Evolutionary conservation across 1,140 invertebrate genomes (phyloP).

Genomic region (Drosophila subpulchrella): DNA sequence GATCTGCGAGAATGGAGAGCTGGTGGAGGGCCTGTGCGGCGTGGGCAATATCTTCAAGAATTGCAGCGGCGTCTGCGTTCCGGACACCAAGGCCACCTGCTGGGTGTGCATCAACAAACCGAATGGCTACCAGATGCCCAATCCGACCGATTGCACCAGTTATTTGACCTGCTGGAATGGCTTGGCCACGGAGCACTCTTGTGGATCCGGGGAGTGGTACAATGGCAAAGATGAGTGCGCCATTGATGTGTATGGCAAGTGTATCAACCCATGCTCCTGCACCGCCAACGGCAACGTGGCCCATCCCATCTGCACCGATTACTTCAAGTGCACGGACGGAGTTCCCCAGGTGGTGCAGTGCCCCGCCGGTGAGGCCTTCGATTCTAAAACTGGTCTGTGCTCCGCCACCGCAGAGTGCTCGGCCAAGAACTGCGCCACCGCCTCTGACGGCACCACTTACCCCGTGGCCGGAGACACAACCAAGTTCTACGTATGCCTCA

Average conservation of each 20-base stretch:
- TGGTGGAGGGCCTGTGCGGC: slow-evolving; percentile 58
- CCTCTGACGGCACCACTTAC: slow-evolving; percentile 16
- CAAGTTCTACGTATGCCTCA: slow-evolving; percentile 45
- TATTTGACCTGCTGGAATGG: slow-evolving; percentile 60
- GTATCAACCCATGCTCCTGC: slow-evolving; percentile 70
- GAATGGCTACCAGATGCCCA: slow-evolving; percentile 49
- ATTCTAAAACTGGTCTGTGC: slow-evolving; percentile 28
- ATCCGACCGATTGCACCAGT: slow-evolving; percentile 55
- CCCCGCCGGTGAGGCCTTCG: slow-evolving; percentile 39
- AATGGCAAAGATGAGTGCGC: slow-evolving; percentile 32
- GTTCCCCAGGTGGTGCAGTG: slow-evolving; percentile 56
- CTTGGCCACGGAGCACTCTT: slow-evolving; percentile 33
- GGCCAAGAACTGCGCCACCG: slow-evolving; percentile 32
- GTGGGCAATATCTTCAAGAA: slow-evolving; percentile 62
- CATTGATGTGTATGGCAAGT: slow-evolving; percentile 57
- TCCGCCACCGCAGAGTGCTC: slow-evolving; percentile 22
- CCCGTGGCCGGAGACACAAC: slow-evolving; percentile 34
- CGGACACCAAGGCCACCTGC: slow-evolving; percentile 51
- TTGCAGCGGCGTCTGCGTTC: slow-evolving; percentile 42
- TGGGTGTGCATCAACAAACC: slow-evolving; percentile 62
- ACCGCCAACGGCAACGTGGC: slow-evolving; percentile 42
- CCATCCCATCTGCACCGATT: slow-evolving; percentile 71
- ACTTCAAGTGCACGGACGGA: slow-evolving; percentile 65
- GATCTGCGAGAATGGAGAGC: slow-evolving; percentile 53
- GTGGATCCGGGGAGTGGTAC: slow-evolving; percentile 55